phyloP scores from a whole-genome alignment of 2,797 vertebrate genomes.

The Rousettus madagascariensis region DNA sequence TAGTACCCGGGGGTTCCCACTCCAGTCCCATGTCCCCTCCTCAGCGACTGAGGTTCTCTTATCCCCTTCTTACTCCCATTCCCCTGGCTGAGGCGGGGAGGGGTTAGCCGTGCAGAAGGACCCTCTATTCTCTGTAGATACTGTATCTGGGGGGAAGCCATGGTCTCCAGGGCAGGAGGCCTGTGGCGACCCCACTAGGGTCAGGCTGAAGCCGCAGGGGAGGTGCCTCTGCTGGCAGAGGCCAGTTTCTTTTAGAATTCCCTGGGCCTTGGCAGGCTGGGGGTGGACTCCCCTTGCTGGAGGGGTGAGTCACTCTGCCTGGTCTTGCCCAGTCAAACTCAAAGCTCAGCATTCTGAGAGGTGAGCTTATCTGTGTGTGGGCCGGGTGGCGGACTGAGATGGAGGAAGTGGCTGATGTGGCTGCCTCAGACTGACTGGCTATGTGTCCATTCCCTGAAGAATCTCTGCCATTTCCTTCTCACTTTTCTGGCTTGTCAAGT shows the following conservation, averaged over 20 bases:
- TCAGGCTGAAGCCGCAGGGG: neutral
- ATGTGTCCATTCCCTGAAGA: neutral
- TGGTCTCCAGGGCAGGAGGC: neutral
- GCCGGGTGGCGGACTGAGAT: neutral
- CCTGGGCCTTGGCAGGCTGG: neutral
- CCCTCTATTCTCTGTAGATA: neutral
- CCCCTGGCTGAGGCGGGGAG: neutral
- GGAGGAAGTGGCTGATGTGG: conserved; percentile 10
- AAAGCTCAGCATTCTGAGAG: conserved; percentile 35
- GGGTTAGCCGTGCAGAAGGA: neutral
- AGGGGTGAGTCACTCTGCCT: neutral
- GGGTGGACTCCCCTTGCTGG: neutral
- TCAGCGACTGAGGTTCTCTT: neutral
- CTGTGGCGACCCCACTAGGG: neutral
- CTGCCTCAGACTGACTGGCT: neutral
- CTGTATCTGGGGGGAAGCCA: neutral
- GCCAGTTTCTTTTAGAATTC: neutral
- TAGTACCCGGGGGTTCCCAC: neutral
- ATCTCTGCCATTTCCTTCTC: conserved; percentile 36
- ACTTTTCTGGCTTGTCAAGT: neutral
- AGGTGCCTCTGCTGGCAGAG: neutral
- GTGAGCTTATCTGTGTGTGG: accelerated
- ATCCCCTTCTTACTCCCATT: neutral
- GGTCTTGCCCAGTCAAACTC: neutral
- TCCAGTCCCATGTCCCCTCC: neutral